phyloP scores from a whole-genome alignment of 2,113 vertebrate genomes.

The Orientallactaga bullata region DNA sequence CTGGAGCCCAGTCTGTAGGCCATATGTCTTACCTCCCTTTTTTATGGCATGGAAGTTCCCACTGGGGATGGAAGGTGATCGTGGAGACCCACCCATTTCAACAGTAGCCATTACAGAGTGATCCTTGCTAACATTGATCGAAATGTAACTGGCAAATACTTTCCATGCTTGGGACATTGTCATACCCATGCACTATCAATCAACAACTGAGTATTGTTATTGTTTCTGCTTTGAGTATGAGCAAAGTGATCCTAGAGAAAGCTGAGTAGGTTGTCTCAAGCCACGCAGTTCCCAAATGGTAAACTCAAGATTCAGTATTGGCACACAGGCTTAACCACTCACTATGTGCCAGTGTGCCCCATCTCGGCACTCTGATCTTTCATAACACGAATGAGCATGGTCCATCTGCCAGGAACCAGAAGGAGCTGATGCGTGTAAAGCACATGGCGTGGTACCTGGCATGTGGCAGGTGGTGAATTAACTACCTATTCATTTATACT shows the following conservation, averaged over 20 bases:
- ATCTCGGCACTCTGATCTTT: not conserved
- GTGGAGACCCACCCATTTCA: not conserved
- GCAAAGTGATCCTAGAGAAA: not conserved
- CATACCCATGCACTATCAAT: not conserved
- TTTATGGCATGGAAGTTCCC: not conserved
- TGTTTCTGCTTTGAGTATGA: not conserved
- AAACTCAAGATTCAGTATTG: not conserved
- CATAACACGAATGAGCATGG: fast-evolving
- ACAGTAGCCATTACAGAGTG: not conserved
- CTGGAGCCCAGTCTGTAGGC: not conserved
- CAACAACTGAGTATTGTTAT: not conserved
- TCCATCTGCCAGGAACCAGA: not conserved
- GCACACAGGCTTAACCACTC: not conserved
- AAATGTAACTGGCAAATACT: not conserved
- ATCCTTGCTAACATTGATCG: not conserved
- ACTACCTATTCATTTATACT: not conserved
- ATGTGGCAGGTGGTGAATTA: not conserved
- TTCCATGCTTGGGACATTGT: not conserved
- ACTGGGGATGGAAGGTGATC: fast-evolving
- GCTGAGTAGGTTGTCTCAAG: not conserved
- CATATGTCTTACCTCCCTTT: not conserved
- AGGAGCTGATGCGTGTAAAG: not conserved
- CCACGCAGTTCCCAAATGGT: not conserved
- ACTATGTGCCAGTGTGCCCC: fast-evolving
- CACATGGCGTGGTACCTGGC: not conserved